Conservation (phyloP, 2,113 vertebrate species). For the Pelecanoides urinatrix region DNA sequence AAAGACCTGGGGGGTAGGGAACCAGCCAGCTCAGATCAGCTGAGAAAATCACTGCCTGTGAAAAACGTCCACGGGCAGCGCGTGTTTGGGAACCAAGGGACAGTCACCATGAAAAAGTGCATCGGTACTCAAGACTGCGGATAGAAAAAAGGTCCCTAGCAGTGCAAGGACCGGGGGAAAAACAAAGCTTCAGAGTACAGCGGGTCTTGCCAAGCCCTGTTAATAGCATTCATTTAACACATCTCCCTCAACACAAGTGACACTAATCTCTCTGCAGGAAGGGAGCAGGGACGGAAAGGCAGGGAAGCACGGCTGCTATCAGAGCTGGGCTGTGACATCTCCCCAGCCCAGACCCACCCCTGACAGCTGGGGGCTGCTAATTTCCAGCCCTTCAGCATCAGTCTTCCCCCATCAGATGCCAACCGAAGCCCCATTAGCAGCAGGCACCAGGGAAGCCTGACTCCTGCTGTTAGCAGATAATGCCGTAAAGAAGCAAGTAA, state of each 20-base stretch:
- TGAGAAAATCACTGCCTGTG: constrained; percentile 26
- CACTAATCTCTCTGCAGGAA: neutral
- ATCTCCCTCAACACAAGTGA: neutral
- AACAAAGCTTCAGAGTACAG: neutral
- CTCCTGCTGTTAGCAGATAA: neutral
- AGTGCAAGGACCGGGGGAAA: neutral
- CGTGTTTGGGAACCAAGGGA: neutral
- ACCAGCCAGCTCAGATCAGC: constrained; percentile 6
- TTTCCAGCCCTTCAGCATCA: neutral
- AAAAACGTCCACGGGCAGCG: neutral
- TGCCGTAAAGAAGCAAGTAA: constrained; percentile 2
- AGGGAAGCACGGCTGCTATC: neutral
- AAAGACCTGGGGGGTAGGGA: neutral
- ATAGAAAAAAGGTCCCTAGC: neutral
- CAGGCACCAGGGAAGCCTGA: neutral
- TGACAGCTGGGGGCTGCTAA: neutral
- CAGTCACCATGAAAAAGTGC: neutral
- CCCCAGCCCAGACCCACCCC: neutral
- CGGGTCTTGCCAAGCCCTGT: neutral
- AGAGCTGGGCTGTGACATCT: neutral
- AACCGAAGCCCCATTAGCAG: constrained; percentile 8
- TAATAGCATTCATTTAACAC: neutral
- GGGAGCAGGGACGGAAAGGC: neutral
- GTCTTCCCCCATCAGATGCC: neutral
- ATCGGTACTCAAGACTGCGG: accelerated